Evolutionary conservation across 2,888 invertebrate species (phyloP), one percentile per base, ranked within the genome.

Genomic region (Lepidocyrtoides sp.): DNA sequence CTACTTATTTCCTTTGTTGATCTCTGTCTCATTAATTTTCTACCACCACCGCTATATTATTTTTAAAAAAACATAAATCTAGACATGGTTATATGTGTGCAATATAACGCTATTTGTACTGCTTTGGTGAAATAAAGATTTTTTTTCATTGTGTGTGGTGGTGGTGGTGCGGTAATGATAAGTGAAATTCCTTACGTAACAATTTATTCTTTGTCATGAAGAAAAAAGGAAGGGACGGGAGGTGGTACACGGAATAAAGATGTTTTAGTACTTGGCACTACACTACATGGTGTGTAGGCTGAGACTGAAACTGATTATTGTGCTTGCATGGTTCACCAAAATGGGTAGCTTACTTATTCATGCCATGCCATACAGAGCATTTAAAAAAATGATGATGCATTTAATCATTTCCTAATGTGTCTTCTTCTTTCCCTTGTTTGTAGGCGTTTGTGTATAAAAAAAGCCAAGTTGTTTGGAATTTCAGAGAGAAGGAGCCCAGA

Each of bases 21-120:
- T 83, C 77, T 77, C 75, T 77, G 83, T 89, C 89, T 89, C 89
- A 89, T 84, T 89, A 89, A 84, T 89, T 89, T 89, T 86, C 60
- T 41, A 86, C 89, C 60, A 17, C 66, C 26, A 36, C 84, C 17
- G 8, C 48, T 48, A 48, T 48, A 48, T 51, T 23, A 60, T 57
- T 12, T 41, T 36, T 10, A 51, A 23, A 23, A 75, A 66, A 60
- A 12, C 5, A 69, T 36, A 36, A 36, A 36, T 36, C 66, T 60
- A 7, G 48, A 77, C 17, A 26, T 36, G 63, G 77, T 26, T 7
- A n/a, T 20, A 12, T 51, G 29, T 54, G 54, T 20, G 23, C 20
- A 36, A 14, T 60, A 60, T 32, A 29, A 77, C 48, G 48, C 29
- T 29, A 51, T 44, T 36, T 72, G 41, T 72, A 20, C 69, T 72